Base-by-base conservation (phyloP, 2,888 invertebrate genomes). In the Steromphala cineraria region DNA sequence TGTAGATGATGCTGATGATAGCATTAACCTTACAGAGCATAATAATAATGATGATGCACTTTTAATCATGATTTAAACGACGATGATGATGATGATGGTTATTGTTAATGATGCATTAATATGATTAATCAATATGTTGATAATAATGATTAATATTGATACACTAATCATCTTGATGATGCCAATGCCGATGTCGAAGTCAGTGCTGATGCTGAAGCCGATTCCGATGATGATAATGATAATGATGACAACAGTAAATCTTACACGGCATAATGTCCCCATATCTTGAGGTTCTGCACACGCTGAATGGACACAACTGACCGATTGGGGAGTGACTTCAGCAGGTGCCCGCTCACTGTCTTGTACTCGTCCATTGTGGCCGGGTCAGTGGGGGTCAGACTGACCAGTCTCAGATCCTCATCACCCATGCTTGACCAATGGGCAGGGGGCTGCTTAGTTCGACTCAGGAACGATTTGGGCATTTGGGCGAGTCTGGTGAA, bases 221-320 rank as follows among this genome's bases (percentile, higher is more conserved):
- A n/a, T n/a, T n/a, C n/a, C n/a, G n/a, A n/a, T n/a, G n/a, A n/a
- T n/a, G n/a, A n/a, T n/a, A n/a, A n/a, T n/a, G n/a, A n/a, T n/a
- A n/a, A n/a, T n/a, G 21, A 5, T 55, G 3, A 36, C 28, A 17
- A 15, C 7, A 31, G 2, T 21, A 21, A 24, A 71, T 86, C 88
- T 85, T 84, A 89, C 88, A 86, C 78, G 21, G 75, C 80, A 71
- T 87, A 88, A 17, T 84, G 84, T 24, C 87, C 87, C 89, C 89
- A 89, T 19, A 84, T 55, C 31, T 81, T 85, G 17, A 80, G 80
- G 74, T 86, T 88, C 82, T 89, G 89, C 0, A 88, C 77, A 71
- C 89, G 71, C 53, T 87, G 82, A n/a, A 89, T 84, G 67, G 77
- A 74, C 2, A 85, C 15, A 28, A 89, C 86, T 36, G 85, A 79